A percentile compares a stretch with the other conserved stretches of the same genome.
Conservation (phyloP, 2,113 vertebrate genomes). For the Chamaetylas fuelleborni region DNA sequence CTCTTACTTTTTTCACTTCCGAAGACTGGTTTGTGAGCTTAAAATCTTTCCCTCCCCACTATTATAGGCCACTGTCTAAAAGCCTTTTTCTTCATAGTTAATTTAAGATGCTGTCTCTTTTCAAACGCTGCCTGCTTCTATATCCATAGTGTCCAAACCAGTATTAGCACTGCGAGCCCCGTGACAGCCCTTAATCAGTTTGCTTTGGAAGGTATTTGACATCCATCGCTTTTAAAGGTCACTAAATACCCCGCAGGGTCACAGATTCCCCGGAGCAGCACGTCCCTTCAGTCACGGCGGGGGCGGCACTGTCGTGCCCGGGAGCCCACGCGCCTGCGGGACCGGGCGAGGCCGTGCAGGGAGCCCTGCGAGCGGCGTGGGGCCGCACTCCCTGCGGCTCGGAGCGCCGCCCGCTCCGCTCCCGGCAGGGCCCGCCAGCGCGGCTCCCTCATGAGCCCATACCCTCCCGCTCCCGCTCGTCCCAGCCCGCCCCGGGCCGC, state of each 20-base stretch:
- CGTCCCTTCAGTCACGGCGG: not conserved
- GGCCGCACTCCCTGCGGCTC: not conserved
- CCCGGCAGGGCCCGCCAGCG: too few species aligned
- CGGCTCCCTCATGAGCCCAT: too few species aligned
- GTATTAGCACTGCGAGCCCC: not conserved
- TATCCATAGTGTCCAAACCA: fast-evolving
- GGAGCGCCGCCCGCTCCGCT: not conserved
- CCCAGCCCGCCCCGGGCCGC: too few species aligned
- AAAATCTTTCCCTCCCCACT: not conserved
- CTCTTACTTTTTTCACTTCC: not conserved
- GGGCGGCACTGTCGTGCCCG: not conserved
- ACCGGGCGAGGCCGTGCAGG: not conserved
- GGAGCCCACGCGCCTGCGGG: not conserved
- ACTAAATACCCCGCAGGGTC: too few species aligned
- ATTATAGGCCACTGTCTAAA: fast-evolving
- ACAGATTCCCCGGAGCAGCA: not conserved
- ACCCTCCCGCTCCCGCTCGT: too few species aligned
- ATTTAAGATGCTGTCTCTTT: not conserved
- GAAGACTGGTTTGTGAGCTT: not conserved
- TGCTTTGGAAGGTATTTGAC: not conserved
- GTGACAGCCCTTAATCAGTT: not conserved
- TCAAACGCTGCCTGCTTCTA: not conserved
- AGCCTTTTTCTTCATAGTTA: not conserved
- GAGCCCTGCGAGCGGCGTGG: not conserved
- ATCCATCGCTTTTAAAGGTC: not conserved